A percentile compares a stretch with the other conserved stretches of the same genome.
Conservation (phyloP, 2,888 invertebrate genomes). For the Petrolisthes cinctipes region DNA sequence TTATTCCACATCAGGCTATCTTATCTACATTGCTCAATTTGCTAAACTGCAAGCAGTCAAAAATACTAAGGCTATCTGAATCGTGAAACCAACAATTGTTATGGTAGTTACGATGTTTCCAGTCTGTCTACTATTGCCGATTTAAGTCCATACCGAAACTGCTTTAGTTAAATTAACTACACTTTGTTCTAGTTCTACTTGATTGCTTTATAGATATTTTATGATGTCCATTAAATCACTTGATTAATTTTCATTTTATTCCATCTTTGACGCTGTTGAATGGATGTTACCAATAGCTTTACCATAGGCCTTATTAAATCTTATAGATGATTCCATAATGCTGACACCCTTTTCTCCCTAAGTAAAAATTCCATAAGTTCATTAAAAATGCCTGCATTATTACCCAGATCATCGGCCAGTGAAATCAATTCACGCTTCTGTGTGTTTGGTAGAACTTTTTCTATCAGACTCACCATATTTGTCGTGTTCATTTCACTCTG, state of each 20-base stretch:
- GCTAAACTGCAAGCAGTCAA: neutral
- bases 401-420: neutral
- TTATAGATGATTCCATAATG: slow-evolving; percentile 18
- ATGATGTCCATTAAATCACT: neutral
- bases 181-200: neutral
- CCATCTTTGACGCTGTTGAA: neutral
- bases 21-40: neutral
- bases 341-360: neutral
- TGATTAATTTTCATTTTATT: neutral
- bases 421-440: neutral
- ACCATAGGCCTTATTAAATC: neutral
- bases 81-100: slow-evolving; percentile 28
- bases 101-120: neutral
- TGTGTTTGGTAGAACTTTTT: neutral
- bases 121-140: neutral
- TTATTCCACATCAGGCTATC: neutral
- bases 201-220: neutral
- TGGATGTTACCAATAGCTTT: neutral
- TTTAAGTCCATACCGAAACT: neutral
- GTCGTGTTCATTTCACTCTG: neutral
- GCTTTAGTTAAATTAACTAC: neutral
- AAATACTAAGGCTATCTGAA: slow-evolving; percentile 1
- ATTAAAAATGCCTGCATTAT: neutral
- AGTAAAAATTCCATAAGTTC: slow-evolving; percentile 8
- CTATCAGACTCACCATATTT: slow-evolving; percentile 9